phyloP scores from a whole-genome alignment of 30 jellyfish, hydroid and myxozoan genomes.

The Aurelia aurita region DNA sequence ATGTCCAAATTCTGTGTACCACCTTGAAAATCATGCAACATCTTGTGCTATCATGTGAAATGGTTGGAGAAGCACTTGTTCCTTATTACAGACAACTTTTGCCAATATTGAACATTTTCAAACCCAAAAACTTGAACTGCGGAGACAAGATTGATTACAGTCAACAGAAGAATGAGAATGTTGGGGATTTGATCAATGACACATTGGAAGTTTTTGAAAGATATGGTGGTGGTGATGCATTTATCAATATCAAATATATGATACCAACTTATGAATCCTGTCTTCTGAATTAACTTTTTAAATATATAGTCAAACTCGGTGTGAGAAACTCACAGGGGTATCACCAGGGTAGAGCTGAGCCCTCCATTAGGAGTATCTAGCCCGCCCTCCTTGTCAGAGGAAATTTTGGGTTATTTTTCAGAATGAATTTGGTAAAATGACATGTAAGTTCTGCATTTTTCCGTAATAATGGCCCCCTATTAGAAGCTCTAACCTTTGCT shows the following conservation, averaged over 20 bases:
- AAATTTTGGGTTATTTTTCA: too few relatives aligned
- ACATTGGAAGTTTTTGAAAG: conserved; percentile 87
- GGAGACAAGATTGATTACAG: conserved; percentile 96
- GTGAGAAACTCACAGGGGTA: too few relatives aligned
- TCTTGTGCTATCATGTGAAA: conserved; percentile 89
- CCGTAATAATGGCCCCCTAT: too few relatives aligned
- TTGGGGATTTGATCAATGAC: conserved; percentile 93
- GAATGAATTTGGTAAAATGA: too few relatives aligned
- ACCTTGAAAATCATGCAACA: conserved; percentile 89
- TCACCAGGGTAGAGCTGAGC: too few relatives aligned
- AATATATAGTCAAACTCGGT: too few relatives aligned
- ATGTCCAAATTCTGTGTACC: conserved; percentile 84
- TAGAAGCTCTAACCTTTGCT: too few relatives aligned
- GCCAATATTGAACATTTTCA: conserved; percentile 90
- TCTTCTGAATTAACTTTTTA: conserved; percentile 64
- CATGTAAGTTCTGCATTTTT: too few relatives aligned
- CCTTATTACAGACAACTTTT: conserved; percentile 94
- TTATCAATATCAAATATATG: conserved; percentile 91
- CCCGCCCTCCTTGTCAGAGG: too few relatives aligned
- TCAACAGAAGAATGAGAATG: conserved; percentile 89
- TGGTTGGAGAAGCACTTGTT: conserved; percentile 98
- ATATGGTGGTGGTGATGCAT: conserved; percentile 93
- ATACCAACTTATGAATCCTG: conserved; percentile 95
- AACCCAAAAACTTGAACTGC: conserved; percentile 83
- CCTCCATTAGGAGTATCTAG: too few relatives aligned